Conservation (phyloP, 2,113 vertebrate genomes). For the Ahaetulla prasina region DNA sequence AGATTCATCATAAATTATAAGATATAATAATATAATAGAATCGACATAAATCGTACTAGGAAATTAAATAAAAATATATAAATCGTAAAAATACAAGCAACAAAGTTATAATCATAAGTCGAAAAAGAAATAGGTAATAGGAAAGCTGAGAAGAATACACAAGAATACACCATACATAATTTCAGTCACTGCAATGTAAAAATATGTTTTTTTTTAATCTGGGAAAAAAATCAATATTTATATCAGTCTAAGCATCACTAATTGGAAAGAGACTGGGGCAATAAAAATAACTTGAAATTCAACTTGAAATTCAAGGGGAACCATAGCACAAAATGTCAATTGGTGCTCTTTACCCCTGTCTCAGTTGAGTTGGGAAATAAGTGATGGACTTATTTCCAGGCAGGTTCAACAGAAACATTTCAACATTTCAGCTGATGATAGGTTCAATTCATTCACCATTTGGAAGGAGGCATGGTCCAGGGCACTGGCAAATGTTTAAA, state of each 20-base stretch:
- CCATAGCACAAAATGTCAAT: not conserved
- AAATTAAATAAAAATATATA: too few relatives aligned
- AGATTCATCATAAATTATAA: too few relatives aligned
- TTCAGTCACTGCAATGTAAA: constrained; percentile 9
- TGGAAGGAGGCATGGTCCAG: not conserved
- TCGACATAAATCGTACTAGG: too few relatives aligned
- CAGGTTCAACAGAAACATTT: not conserved
- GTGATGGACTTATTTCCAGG: not conserved
- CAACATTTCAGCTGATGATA: not conserved
- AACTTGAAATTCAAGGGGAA: not conserved
- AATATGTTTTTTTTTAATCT: not conserved
- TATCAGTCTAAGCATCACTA: not conserved
- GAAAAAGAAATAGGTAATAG: too few relatives aligned
- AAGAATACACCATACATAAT: not conserved
- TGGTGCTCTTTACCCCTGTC: not conserved
- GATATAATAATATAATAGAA: too few relatives aligned
- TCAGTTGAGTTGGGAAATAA: not conserved
- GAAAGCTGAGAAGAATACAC: too few relatives aligned
- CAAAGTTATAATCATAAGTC: too few relatives aligned
- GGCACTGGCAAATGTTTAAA: not conserved
- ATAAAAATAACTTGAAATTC: not conserved
- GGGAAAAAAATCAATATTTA: not conserved
- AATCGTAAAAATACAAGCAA: too few relatives aligned
- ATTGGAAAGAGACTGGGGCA: not conserved
- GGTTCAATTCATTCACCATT: not conserved